phyloP scores from a whole-genome alignment of 1,140 invertebrate species.

The Zaprionus africanus region DNA sequence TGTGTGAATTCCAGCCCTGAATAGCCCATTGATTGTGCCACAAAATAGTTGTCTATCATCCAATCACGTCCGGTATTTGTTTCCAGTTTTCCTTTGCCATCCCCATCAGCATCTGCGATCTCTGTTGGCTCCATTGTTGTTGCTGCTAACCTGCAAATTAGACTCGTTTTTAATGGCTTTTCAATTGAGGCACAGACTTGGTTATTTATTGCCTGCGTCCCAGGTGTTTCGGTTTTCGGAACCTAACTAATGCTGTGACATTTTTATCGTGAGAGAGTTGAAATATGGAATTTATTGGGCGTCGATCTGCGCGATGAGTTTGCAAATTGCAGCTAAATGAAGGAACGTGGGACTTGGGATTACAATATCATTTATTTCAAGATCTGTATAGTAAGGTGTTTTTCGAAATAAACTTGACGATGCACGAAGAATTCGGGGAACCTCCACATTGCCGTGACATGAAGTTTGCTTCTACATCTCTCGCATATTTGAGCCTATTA shows the following conservation, averaged over 20 bases:
- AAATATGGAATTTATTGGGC: conserved; percentile 25
- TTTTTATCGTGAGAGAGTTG: conserved; percentile 60
- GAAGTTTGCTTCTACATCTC: not conserved
- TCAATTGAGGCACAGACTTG: conserved; percentile 68
- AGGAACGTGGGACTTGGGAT: conserved; percentile 7
- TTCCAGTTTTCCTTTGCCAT: conserved; percentile 36
- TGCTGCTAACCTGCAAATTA: conserved; percentile 56
- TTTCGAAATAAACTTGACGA: too few relatives aligned
- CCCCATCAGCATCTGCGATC: conserved; percentile 4
- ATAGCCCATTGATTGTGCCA: conserved; percentile 74
- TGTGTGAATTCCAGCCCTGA: conserved; percentile 59
- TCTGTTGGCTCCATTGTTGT: conserved; percentile 16
- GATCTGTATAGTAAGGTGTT: not conserved
- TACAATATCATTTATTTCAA: not conserved
- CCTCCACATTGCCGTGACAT: not conserved
- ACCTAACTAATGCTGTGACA: conserved; percentile 45
- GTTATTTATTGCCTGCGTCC: conserved; percentile 56
- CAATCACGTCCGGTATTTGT: conserved; percentile 80
- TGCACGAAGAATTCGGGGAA: not conserved
- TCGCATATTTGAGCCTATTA: conserved; percentile 70
- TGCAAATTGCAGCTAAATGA: conserved; percentile 6
- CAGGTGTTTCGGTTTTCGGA: conserved; percentile 19
- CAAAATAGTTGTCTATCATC: conserved; percentile 77
- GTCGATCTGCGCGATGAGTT: conserved; percentile 19
- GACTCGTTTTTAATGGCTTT: conserved; percentile 68